Base-by-base conservation (phyloP, 2,888 invertebrate species). In the Cacoxenus indagator region DNA sequence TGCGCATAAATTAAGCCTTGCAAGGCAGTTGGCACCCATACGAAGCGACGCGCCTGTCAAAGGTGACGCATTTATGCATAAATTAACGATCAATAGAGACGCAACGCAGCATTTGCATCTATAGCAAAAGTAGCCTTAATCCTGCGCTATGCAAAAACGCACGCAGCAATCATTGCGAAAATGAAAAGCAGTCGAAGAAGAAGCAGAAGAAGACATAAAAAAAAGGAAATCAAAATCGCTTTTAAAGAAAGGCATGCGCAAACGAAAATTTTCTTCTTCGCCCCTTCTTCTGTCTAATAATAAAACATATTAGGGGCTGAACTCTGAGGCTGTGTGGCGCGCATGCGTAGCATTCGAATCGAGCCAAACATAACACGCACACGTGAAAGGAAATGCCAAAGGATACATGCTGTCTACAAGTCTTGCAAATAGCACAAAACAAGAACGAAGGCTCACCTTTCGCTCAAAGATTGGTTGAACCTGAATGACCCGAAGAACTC, bases 61-160 rank as follows among this genome's bases (percentile, higher is more conserved):
- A 84, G 85, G 83, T 85, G 79, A 81, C 74, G 76, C 81, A 81
- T 84, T 85, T 83, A 76, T 87, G 87, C 86, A 87, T 87, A 87
- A 87, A 87, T 87, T 87, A 87, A 85, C 83, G 86, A 87, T 87
- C 87, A 86, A 87, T 87, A 80, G 82, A 70, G 67, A 65, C 69
- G 57, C 26, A 24, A 65, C 72, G 70, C 66, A 64, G 67, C 54
- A 82, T 83, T 81, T 82, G 79, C 80, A 82, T 84, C 64, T 80
- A 75, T 74, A 80, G 27, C 29, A 14, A 27, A n/a, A 48, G 48
- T 48, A 17, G 55, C 55, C 46, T 22, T 31, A 68, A 57, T 29
- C 62, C 43, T 61, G 5, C n/a, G 62, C 27, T 68, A 64, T 67
- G 67, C 68, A 68, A 70, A 65, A 72, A 48, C 55, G n/a, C 19